These are phyloP conservation scores for Anastatus disparis DNA, from an alignment of 1,140 invertebrate genomes.

Conservation along the genomic window DNA sequence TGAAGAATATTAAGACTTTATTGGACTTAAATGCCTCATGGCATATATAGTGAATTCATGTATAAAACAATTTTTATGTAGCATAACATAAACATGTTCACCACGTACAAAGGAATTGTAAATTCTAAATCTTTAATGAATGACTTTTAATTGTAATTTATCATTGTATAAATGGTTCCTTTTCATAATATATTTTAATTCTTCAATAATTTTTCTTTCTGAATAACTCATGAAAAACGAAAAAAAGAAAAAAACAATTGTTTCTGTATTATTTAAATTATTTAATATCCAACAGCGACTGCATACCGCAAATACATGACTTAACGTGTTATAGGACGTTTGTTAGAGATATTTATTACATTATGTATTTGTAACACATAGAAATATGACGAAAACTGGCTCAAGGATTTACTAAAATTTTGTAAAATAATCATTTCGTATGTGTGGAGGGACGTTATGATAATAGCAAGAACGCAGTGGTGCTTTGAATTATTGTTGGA, in stretches of 20 bases:
- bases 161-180: slow-evolving; percentile 1
- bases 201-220: slow-evolving; percentile 2
- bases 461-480: slow-evolving; percentile 27
- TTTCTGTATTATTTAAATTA: slow-evolving; percentile 6
- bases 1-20: not conserved
- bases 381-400: slow-evolving; percentile 22
- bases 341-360: slow-evolving; percentile 32
- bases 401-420: slow-evolving; percentile 32
- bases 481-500: slow-evolving; percentile 35
- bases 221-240: not conserved
- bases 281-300: slow-evolving; percentile 11
- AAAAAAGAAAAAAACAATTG: not conserved
- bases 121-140: slow-evolving; percentile 14
- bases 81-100: not conserved
- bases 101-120: not conserved
- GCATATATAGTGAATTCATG: not conserved
- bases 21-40: not conserved
- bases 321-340: slow-evolving; percentile 20
- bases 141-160: not conserved
- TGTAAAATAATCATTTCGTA: slow-evolving; percentile 37
- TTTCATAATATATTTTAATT: not conserved
- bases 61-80: slow-evolving; percentile 16
- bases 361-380: slow-evolving; percentile 22
- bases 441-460: slow-evolving; percentile 23
- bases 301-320: not conserved